Evolutionary conservation across 2,797 vertebrate species (phyloP).

Genomic region (Gymnothorax javanicus): DNA sequence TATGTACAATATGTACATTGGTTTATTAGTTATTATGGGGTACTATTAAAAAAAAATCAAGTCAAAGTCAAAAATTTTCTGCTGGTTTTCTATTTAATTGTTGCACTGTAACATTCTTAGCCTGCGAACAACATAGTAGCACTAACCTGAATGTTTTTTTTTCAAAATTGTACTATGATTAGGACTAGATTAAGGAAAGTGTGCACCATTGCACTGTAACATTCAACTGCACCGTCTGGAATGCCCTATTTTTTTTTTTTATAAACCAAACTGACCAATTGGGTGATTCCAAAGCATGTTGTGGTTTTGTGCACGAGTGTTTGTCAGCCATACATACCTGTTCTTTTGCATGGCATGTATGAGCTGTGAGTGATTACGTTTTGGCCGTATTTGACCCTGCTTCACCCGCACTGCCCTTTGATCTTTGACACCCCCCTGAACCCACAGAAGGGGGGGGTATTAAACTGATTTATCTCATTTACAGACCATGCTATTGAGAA

Average conservation of each 20-base stretch:
- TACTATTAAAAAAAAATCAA: too few relatives aligned
- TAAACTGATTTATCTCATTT: conserved; percentile 94
- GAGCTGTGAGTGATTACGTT: conserved; percentile 5
- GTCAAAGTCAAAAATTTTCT: too few relatives aligned
- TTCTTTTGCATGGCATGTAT: conserved; percentile 24
- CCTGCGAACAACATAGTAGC: background rate
- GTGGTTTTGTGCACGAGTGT: conserved; percentile 29
- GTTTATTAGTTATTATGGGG: too few relatives aligned
- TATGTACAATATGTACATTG: background rate
- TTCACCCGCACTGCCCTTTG: conserved; percentile 39
- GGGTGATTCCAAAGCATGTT: conserved; percentile 31
- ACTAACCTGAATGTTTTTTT: background rate
- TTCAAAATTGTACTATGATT: background rate
- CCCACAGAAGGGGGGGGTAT: conserved; percentile 67
- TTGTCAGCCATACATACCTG: conserved; percentile 31
- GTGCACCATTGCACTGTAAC: background rate
- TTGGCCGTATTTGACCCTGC: conserved; percentile 61
- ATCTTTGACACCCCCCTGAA: conserved; percentile 29
- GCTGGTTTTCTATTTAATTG: background rate
- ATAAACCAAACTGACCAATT: background rate
- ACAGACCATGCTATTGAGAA: conserved; percentile 98
- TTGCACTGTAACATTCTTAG: background rate
- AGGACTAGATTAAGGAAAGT: background rate
- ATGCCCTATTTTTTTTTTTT: background rate
- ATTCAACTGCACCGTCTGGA: background rate